Conservation (phyloP, 1,140 invertebrate genomes). For the Ceratina calcarata region DNA sequence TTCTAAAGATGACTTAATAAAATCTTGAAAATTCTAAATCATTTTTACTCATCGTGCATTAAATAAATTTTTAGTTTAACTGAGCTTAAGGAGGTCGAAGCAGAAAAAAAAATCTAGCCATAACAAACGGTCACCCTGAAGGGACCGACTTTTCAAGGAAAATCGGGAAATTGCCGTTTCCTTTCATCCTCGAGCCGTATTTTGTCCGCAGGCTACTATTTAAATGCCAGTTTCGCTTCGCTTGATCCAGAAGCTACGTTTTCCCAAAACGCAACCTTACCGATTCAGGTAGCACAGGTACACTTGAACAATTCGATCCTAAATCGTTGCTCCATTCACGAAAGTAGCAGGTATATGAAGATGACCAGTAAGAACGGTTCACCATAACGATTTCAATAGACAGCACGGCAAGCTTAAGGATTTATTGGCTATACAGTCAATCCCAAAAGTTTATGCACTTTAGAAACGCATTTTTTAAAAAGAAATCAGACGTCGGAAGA, state of each 20-base stretch:
- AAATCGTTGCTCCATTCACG: conserved; percentile 6
- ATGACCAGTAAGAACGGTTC: not conserved
- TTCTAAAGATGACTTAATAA: not conserved
- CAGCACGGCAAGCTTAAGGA: not conserved
- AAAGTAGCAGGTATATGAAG: conserved; percentile 14
- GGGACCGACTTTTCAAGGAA: not conserved
- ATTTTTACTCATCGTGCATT: too few species aligned
- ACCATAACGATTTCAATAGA: conserved; percentile 8
- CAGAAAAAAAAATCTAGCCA: too few species aligned
- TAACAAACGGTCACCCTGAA: too few species aligned
- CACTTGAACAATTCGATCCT: not conserved
- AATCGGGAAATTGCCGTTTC: not conserved
- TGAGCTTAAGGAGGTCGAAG: too few species aligned
- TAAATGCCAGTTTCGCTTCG: conserved; percentile 5
- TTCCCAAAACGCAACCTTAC: not conserved
- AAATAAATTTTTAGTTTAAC: too few species aligned
- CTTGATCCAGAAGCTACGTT: not conserved
- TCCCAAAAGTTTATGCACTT: too few species aligned
- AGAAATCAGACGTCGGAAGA: too few species aligned
- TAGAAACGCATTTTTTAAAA: too few species aligned
- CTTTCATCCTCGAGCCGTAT: not conserved
- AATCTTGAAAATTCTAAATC: not conserved
- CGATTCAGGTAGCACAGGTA: conserved; percentile 33
- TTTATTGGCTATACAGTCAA: too few species aligned
- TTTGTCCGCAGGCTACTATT: not conserved